Base-by-base conservation (phyloP, 2,113 vertebrate genomes). In the Brachionichthys hirsutus region DNA sequence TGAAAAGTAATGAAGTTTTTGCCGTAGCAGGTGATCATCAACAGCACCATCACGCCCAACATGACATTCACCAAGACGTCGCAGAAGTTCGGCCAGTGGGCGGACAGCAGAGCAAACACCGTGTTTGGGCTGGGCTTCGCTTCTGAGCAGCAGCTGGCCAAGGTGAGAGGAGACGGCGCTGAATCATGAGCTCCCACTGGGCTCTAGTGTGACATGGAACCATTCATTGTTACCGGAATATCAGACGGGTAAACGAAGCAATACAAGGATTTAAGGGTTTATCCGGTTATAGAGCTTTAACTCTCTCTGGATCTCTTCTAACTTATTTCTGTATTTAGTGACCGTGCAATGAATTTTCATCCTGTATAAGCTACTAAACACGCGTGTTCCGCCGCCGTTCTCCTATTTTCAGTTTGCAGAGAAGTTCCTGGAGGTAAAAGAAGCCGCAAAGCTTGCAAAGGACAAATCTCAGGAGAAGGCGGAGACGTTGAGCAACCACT, bases 1-100 rank as follows among this genome's bases (percentile, higher is more conserved):
- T n/a, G n/a, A n/a, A n/a, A n/a, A n/a, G n/a, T n/a, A n/a, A n/a
- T n/a, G 4, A 15, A 1, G 3, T 35, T 20, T 52, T 62, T 65
- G 9, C 69, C 15, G 30, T 50, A 12, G 43, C 89, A 99, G 96
- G 97, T 98, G 78, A 96, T 98, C 69, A 98, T 98, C 75, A 98
- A 99, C 92, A 99, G 97, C 88, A 98, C 97, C 66, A 95, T 99
- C 89, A 95, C 95, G 3, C 95, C 97, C 46, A 99, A 98, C 75
- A 99, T 99, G 97, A 98, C 94, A 35, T 99, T 99, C 89, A 99
- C 96, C 1, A 99, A 97, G 77, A 99, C 97, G 0, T 99, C 96
- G 0, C 96, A 98, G 91, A 98, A 98, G 88, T 98, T 98, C 0
- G 97, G 97, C 60, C 97, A 99, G 87, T 99, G 97, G 97, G 96